phyloP scores from a whole-genome alignment of 2,888 invertebrate genomes.

The Carabus problematicus region DNA sequence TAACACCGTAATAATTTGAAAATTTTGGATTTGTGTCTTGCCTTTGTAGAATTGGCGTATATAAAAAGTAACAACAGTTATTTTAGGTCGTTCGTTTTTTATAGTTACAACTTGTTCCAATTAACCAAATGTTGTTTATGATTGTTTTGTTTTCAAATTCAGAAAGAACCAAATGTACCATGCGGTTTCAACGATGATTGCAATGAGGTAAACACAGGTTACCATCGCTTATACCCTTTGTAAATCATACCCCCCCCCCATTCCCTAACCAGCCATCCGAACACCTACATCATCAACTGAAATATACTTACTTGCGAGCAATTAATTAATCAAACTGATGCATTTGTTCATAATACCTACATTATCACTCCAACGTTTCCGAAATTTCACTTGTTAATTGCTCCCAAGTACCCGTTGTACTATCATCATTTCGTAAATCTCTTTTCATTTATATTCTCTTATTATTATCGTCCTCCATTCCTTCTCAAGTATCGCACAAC shows the following conservation, averaged over 20 bases:
- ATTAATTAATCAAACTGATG: too few species aligned
- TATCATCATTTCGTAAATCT: too few species aligned
- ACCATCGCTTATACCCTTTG: slow-evolving; percentile 14
- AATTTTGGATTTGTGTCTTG: slow-evolving; percentile 9
- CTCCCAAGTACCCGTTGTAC: too few species aligned
- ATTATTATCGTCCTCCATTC: too few species aligned
- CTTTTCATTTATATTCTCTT: too few species aligned
- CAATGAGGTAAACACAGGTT: slow-evolving; percentile 77
- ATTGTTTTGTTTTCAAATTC: slow-evolving; percentile 50
- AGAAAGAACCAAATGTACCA: slow-evolving; percentile 91
- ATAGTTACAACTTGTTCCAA: slow-evolving; percentile 39
- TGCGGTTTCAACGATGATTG: slow-evolving; percentile 92
- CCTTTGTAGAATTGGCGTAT: slow-evolving; percentile 29
- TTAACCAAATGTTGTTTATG: slow-evolving; percentile 34
- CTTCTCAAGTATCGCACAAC: too few species aligned
- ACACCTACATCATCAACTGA: too few species aligned
- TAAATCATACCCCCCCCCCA: neutral
- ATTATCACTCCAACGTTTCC: too few species aligned
- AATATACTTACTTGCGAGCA: too few species aligned
- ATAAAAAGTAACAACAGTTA: slow-evolving; percentile 31
- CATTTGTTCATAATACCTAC: too few species aligned
- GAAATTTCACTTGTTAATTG: too few species aligned
- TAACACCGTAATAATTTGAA: too few species aligned
- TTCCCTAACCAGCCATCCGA: neutral
- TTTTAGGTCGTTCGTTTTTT: slow-evolving; percentile 37